These are phyloP conservation scores for Tragelaphus imberbis DNA, from an alignment of 2,113 vertebrate genomes.

Conservation along the genomic window DNA sequence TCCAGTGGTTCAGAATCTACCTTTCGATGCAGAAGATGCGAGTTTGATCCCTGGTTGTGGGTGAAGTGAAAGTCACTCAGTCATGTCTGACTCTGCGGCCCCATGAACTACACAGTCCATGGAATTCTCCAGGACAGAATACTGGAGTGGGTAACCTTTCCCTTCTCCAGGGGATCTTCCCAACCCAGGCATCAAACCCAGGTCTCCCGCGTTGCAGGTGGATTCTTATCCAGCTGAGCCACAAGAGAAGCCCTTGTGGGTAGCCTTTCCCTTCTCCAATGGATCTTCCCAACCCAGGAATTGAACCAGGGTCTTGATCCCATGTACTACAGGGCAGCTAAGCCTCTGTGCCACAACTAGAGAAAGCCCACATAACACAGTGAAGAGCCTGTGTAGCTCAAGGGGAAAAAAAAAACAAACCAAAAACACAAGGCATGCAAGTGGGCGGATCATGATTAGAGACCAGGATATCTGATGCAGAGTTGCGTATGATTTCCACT, in stretches of 20 bases:
- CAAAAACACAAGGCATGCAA: neutral
- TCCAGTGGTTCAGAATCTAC: neutral
- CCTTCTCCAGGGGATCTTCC: neutral
- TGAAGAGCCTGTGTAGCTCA: neutral
- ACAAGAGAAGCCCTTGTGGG: neutral
- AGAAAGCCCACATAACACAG: neutral
- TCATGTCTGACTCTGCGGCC: neutral
- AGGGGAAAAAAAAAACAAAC: neutral
- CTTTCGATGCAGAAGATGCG: accelerated
- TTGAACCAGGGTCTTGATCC: neutral
- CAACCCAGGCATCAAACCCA: neutral
- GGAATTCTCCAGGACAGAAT: neutral
- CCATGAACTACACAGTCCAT: neutral
- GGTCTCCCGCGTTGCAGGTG: neutral
- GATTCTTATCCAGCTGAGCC: neutral
- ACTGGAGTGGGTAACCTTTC: neutral
- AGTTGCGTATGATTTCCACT: neutral
- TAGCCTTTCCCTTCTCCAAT: neutral
- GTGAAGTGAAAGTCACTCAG: neutral
- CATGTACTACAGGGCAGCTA: neutral
- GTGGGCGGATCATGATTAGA: neutral
- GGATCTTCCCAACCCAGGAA: neutral
- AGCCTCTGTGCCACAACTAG: neutral
- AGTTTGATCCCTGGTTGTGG: neutral
- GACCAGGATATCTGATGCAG: neutral